A percentile compares a stretch with the other conserved stretches of the same genome.
Evolutionary conservation across 2,888 invertebrate genomes (phyloP).

Genomic region (Ryuthela nishihirai): DNA sequence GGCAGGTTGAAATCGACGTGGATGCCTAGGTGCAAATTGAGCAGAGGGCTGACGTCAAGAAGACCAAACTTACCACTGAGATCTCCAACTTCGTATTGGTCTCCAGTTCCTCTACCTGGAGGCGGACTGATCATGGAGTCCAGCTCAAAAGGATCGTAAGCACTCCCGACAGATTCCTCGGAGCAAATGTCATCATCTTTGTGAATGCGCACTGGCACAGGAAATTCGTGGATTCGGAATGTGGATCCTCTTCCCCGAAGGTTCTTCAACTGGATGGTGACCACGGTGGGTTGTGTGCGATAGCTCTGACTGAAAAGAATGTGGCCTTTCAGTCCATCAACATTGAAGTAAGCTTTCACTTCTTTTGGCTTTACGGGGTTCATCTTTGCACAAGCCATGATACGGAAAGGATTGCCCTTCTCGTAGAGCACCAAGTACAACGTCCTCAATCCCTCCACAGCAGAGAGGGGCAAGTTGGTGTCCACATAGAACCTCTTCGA

Average conservation of each 20-base stretch:
- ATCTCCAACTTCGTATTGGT: slow-evolving; percentile 86
- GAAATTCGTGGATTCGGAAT: slow-evolving; percentile 53
- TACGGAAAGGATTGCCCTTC: slow-evolving; percentile 58
- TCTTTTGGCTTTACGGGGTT: slow-evolving; percentile 43
- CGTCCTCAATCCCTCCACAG: slow-evolving; percentile 57
- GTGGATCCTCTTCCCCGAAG: slow-evolving; percentile 48
- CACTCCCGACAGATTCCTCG: slow-evolving; percentile 60
- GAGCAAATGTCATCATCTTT: slow-evolving; percentile 56
- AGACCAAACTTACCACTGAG: slow-evolving; percentile 71
- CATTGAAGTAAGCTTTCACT: slow-evolving; percentile 46
- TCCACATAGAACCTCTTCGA: slow-evolving; percentile 61
- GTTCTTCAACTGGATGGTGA: slow-evolving; percentile 56
- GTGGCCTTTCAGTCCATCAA: slow-evolving; percentile 71
- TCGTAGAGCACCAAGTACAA: slow-evolving; percentile 79
- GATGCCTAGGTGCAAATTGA: slow-evolving; percentile 47
- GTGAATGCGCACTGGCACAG: slow-evolving; percentile 45
- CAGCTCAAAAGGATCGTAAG: slow-evolving; percentile 68
- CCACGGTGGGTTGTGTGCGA: slow-evolving; percentile 63
- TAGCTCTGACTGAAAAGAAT: slow-evolving; percentile 73
- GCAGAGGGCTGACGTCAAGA: slow-evolving; percentile 35
- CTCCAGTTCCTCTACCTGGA: slow-evolving; percentile 66
- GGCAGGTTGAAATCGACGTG: slow-evolving; percentile 82
- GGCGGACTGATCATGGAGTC: slow-evolving; percentile 44
- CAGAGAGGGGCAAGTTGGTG: slow-evolving; percentile 64
- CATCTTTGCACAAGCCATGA: slow-evolving; percentile 75